Evolutionary conservation across 2,797 vertebrate genomes (phyloP), one percentile per base, ranked within the genome.

Genomic region (Manis javanica): DNA sequence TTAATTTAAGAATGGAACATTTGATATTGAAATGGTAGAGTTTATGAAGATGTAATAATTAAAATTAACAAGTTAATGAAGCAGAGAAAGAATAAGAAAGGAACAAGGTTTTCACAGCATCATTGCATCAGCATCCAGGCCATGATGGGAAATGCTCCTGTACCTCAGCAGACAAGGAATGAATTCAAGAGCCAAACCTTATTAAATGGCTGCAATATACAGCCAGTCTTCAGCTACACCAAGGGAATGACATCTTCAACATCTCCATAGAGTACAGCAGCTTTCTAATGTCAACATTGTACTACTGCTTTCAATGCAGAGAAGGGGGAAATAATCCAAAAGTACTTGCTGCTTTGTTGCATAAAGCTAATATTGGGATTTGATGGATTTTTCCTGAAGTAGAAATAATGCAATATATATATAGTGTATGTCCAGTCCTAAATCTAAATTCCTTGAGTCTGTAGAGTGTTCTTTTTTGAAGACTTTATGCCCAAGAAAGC

Each of bases 31-130:
- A 91, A 90, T 90, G 75, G 87, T 94, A 59, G 63, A 74, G 39
- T 92, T 90, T 68, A 93, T 93, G 34, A 92, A 89, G 94, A 92
- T 87, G 55, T 55, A 96, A 59, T 94, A 61, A 87, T 90, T 91
- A 72, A 94, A 96, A 83, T 69, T 83, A 94, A 90, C 9, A 34
- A 87, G 83, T 61, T 96, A 87, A 96, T 61, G 69, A 89, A 71
- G 55, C 75, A 83, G 69, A 95, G 71, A 85, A 74, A 84, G 87
- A 77, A 87, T n/a, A 69, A 93, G 42, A 90, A 71, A 90, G 84
- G 57, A 83, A 74, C 55, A 37, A 72, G 82, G 26, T 11, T 93
- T 90, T 77, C 53, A 8, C 12, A 39, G 39, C 37, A 55, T 95
- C 59, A 92, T 81, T 77, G 78, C 64, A 72, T 91, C 79, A 55